phyloP scores from a whole-genome alignment of 2,113 vertebrate species.

The Eleginops maclovinus region DNA sequence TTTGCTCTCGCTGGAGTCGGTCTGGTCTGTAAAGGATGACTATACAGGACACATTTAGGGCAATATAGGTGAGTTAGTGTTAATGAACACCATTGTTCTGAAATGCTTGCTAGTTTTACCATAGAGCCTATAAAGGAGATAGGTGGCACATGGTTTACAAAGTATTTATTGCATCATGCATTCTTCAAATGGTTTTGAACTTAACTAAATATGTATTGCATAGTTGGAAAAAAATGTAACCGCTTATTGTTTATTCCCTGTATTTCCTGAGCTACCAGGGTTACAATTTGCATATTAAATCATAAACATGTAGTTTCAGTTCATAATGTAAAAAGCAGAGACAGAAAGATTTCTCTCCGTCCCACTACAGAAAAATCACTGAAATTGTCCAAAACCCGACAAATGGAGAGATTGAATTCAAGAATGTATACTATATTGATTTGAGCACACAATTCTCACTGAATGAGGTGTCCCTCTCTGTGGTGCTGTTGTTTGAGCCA shows the following conservation, averaged over 20 bases:
- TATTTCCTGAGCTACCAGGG: background rate
- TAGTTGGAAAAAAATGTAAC: background rate
- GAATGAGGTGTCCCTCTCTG: slow-evolving; percentile 19
- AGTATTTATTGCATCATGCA: background rate
- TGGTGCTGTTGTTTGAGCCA: slow-evolving; percentile 8
- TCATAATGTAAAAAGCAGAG: slow-evolving; percentile 10
- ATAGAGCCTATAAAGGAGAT: background rate
- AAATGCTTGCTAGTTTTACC: slow-evolving; percentile 5
- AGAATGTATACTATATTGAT: slow-evolving; percentile 34
- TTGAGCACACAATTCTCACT: slow-evolving; percentile 3
- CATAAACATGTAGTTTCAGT: slow-evolving; percentile 21
- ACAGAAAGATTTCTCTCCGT: slow-evolving; percentile 9
- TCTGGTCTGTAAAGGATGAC: slow-evolving; percentile 23
- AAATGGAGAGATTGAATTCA: slow-evolving; percentile 29
- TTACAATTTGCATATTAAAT: slow-evolving; percentile 9
- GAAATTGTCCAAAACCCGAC: slow-evolving; percentile 6
- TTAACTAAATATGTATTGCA: slow-evolving; percentile 7
- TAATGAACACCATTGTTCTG: slow-evolving; percentile 12
- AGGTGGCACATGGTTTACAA: background rate
- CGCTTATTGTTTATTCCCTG: background rate
- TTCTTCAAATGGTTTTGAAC: background rate
- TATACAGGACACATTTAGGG: slow-evolving; percentile 7
- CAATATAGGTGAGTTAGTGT: slow-evolving; percentile 22
- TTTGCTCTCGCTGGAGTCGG: background rate
- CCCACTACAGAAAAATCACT: slow-evolving; percentile 32